phyloP scores from a whole-genome alignment of 2,888 invertebrate species.

The Therioaphis trifolii region DNA sequence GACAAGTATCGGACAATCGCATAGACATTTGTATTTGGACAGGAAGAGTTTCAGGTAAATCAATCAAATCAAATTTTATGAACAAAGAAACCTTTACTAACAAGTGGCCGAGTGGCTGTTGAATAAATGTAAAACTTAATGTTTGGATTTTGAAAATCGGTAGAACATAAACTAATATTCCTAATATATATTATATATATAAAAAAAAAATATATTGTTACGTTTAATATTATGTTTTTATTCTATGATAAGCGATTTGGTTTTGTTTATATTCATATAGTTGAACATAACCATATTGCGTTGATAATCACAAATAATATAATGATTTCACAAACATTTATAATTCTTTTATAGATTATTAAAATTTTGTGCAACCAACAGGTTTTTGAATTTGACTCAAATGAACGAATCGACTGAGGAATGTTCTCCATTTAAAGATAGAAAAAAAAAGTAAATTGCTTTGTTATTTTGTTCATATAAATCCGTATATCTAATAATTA shows the following conservation, averaged over 20 bases:
- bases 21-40: not conserved
- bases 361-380: conserved; percentile 5
- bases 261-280: not conserved
- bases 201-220: not conserved
- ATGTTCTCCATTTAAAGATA: conserved; percentile 61
- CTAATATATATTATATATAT: no score
- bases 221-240: not conserved
- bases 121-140: not conserved
- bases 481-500: not conserved
- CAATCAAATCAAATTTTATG: conserved; percentile 5
- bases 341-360: not conserved
- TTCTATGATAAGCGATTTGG: not conserved
- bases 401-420: conserved; percentile 59
- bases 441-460: conserved; percentile 53
- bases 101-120: conserved; percentile 37
- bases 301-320: not conserved
- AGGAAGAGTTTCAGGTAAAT: conserved; percentile 42
- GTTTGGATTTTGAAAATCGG: not conserved
- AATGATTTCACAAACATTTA: not conserved
- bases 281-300: not conserved
- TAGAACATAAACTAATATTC: not conserved
- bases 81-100: conserved; percentile 35
- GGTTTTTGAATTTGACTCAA: conserved; percentile 39
- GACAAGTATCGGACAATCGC: not conserved
- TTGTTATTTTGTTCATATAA: not conserved